Evolutionary conservation across 1,140 invertebrate species (phyloP).

Genomic region (Neuroterus valhalla): DNA sequence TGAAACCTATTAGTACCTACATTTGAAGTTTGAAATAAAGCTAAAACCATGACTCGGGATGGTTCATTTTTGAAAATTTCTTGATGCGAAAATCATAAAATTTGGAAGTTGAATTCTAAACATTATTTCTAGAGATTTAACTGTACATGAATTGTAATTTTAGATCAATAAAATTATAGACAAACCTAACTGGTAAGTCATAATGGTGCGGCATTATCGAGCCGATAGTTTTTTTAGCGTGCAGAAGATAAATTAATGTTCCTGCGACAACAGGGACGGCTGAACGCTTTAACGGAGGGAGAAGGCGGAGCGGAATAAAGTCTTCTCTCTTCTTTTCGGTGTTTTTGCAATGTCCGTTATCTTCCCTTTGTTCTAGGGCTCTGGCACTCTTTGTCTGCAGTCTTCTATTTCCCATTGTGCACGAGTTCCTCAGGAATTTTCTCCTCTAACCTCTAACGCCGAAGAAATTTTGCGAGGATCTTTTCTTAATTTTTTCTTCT

Average conservation of each 20-base stretch:
- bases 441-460: slow-evolving; percentile 40
- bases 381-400: slow-evolving; percentile 43
- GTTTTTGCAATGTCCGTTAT: slow-evolving; percentile 55
- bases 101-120: too few species aligned
- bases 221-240: too few species aligned
- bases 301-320: background rate
- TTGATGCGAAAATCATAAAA: too few species aligned
- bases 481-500: slow-evolving; percentile 37
- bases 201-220: too few species aligned
- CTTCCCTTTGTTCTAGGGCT: slow-evolving; percentile 52
- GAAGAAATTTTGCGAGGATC: slow-evolving; percentile 42
- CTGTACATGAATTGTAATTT: too few species aligned
- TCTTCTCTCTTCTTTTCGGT: slow-evolving; percentile 6
- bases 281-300: background rate
- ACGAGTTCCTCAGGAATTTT: slow-evolving; percentile 47
- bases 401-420: slow-evolving; percentile 43
- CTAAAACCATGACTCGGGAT: too few species aligned
- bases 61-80: too few species aligned
- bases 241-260: slow-evolving; percentile 7
- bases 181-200: too few species aligned
- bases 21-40: too few species aligned
- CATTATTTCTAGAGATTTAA: too few species aligned
- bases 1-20: too few species aligned
- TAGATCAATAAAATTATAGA: too few species aligned
- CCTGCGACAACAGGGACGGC: background rate